A percentile compares a stretch with the other conserved stretches of the same genome.
Evolutionary conservation across 1,140 invertebrate species (phyloP).

Genomic region (Bicyclus anynana): DNA sequence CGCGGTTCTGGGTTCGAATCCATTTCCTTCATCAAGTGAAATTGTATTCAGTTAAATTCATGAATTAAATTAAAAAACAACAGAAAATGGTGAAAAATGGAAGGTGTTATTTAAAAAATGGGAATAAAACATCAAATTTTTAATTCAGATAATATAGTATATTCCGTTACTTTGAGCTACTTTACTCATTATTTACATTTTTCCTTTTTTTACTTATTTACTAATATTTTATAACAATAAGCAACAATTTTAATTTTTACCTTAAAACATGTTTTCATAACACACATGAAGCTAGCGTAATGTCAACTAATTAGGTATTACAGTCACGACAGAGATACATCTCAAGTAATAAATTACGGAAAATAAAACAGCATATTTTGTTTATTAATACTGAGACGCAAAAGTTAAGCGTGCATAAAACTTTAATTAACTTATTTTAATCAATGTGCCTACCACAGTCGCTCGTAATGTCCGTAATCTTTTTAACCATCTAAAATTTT

Average conservation of each 20-base stretch:
- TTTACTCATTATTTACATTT: slow-evolving; percentile 63
- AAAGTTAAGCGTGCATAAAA: background rate
- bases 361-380: background rate
- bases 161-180: slow-evolving; percentile 63
- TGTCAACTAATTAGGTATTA: background rate
- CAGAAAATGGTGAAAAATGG: no score
- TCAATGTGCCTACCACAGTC: background rate
- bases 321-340: background rate
- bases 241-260: slow-evolving; percentile 56
- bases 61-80: no score
- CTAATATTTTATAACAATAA: slow-evolving; percentile 55
- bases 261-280: slow-evolving; percentile 21
- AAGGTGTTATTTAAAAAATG: background rate
- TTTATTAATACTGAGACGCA: background rate
- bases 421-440: background rate
- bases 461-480: background rate
- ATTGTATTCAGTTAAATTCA: no score
- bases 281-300: slow-evolving; percentile 15
- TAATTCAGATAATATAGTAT: slow-evolving; percentile 38
- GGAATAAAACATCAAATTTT: slow-evolving; percentile 17
- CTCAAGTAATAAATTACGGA: background rate
- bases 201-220: slow-evolving; percentile 47
- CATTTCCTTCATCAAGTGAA: no score
- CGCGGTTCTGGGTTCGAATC: no score
- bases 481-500: background rate